Percentiles rank a stretch among this genome's conserved stretches.
phyloP scores from a whole-genome alignment of 2,797 vertebrate genomes.

The Anguilla obscura region DNA sequence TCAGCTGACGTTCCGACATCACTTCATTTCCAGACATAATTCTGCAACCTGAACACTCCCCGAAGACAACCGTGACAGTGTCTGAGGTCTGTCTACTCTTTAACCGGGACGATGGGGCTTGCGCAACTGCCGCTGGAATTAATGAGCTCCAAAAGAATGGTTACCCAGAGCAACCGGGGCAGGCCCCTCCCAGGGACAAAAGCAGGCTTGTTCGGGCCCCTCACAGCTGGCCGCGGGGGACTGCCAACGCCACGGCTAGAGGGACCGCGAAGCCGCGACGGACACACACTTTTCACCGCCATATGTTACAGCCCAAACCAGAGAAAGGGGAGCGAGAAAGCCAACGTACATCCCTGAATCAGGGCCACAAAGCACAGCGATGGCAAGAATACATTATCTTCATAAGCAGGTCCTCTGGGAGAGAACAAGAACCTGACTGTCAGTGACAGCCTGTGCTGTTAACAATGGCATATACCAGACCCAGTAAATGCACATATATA shows the following conservation, averaged over 20 bases:
- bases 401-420: background rate
- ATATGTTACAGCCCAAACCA: background rate
- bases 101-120: background rate
- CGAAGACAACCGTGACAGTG: background rate
- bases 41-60: background rate
- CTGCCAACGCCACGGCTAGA: background rate
- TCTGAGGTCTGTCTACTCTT: background rate
- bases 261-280: background rate
- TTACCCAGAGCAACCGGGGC: constrained; percentile 11
- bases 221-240: constrained; percentile 39
- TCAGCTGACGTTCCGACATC: background rate
- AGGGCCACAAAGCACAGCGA: background rate
- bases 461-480: background rate
- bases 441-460: constrained; percentile 2
- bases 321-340: background rate
- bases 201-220: constrained; percentile 43
- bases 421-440: background rate
- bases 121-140: constrained; percentile 39
- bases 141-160: constrained; percentile 46
- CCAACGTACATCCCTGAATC: background rate
- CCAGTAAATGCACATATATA: background rate
- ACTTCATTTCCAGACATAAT: background rate
- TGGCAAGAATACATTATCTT: background rate
- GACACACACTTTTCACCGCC: background rate
- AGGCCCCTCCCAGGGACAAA: constrained; percentile 45